These are phyloP conservation scores for Entomyzon cyanotis DNA, from an alignment of 2,113 vertebrate species.

Conservation along the genomic window DNA sequence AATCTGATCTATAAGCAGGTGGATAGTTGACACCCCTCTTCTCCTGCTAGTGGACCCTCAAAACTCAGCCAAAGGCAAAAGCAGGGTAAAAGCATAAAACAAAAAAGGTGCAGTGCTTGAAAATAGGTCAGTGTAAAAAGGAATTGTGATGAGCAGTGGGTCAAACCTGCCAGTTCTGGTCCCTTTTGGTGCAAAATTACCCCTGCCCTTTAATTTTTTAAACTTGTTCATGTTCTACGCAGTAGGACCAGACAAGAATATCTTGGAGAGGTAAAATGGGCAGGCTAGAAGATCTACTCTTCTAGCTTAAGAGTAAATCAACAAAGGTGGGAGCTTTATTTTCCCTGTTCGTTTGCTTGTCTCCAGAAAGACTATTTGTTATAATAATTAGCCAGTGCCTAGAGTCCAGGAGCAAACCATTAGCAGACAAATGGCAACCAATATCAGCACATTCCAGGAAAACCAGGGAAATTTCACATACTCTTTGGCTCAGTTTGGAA, in stretches of 20 bases:
- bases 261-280: not conserved
- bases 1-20: not conserved
- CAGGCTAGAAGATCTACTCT: not conserved
- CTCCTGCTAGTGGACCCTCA: not conserved
- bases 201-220: not conserved
- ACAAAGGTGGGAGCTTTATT: not conserved
- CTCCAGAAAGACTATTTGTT: not conserved
- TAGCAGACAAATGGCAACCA: not conserved
- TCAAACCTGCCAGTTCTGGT: not conserved
- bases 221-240: not conserved
- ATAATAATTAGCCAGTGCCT: not conserved
- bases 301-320: not conserved
- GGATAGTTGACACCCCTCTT: not conserved
- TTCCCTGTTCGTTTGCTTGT: not conserved
- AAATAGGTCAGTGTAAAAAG: not conserved
- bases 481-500: not conserved
- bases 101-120: not conserved
- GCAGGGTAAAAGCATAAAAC: not conserved
- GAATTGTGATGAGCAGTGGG: not conserved
- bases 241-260: not conserved
- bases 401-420: not conserved
- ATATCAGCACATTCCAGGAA: not conserved
- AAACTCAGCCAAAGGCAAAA: not conserved
- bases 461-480: not conserved
- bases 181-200: not conserved